phyloP scores from a whole-genome alignment of 2,888 invertebrate species.

The Eudemis profundana region DNA sequence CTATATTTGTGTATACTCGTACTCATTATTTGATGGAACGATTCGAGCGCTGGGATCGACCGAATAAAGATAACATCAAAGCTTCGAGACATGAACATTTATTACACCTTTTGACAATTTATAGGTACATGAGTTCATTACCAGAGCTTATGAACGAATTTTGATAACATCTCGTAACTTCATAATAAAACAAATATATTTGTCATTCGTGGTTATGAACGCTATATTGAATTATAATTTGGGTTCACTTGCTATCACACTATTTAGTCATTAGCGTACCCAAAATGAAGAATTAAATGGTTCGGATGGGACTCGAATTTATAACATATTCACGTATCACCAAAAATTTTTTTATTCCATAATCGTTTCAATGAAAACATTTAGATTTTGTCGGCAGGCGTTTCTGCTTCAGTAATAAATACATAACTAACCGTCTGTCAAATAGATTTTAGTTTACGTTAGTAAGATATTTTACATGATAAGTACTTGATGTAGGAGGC shows the following conservation, averaged over 20 bases:
- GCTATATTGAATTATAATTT: neutral
- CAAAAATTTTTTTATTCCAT: too few relatives aligned
- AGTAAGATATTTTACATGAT: constrained; percentile 14
- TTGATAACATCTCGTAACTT: neutral
- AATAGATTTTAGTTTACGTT: too few relatives aligned
- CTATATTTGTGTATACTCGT: neutral
- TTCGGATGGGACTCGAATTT: too few relatives aligned
- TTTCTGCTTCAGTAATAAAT: too few relatives aligned
- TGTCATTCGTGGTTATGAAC: neutral
- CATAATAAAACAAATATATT: neutral
- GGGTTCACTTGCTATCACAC: too few relatives aligned
- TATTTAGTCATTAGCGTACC: neutral
- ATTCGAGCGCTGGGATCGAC: neutral
- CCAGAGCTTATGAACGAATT: constrained; percentile 5
- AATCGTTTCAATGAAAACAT: too few relatives aligned
- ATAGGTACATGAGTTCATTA: constrained; percentile 15
- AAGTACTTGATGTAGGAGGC: neutral
- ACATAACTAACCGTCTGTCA: too few relatives aligned
- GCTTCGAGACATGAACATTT: constrained; percentile 31
- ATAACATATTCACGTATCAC: too few relatives aligned
- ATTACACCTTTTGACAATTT: constrained; percentile 19
- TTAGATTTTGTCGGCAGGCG: too few relatives aligned
- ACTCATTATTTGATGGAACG: neutral
- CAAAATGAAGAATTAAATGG: neutral
- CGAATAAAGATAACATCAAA: constrained; percentile 27